Base-by-base conservation (phyloP, 2,113 vertebrate species). In the Brachionichthys hirsutus region DNA sequence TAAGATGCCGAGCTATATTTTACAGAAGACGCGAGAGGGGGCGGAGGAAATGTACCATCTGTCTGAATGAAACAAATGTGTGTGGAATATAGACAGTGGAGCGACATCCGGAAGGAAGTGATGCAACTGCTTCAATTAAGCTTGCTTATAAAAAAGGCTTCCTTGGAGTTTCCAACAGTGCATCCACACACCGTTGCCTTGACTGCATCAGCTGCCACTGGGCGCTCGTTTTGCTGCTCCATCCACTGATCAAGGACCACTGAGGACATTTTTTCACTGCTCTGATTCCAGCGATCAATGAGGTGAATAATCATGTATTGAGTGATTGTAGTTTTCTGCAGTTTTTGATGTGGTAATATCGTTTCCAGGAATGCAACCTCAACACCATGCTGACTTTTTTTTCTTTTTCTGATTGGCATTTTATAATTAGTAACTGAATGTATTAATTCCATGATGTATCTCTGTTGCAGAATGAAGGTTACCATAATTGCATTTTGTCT, bases 51-150 rank as follows among this genome's bases (percentile, higher is more conserved):
- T 63, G 43, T 56, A 61, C 41, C 34, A 75, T 54, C 62, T 74
- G 77, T 54, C 62, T 74, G 66, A 73, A 79, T 80, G 69, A 76
- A 78, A 60, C 54, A 47, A 40, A 20, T 40, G 1, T 62, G 42
- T 69, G 53, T 63, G 54, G 17, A 30, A 20, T 73, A 73, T 68
- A 14, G 41, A 70, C 62, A 58, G 36, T 12, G 3, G 34, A 76
- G 47, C 64, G 41, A 73, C 62, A 54, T 17, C 75, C 69, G 75
- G 78, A 78, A 87, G 89, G 85, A 90, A 85, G 71, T 89, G 86
- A 88, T 82, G 87, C 77, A 85, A 87, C 57, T 54, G 9, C 52
- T 60, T 67, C 64, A 75, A 68, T 64, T 52, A 41, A 62, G 60
- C 9, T 62, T 67, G 50, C 77, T 63, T 89, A 89, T 84, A 89